phyloP scores from a whole-genome alignment of 2,888 invertebrate genomes.

The Euzophera pinguis region DNA sequence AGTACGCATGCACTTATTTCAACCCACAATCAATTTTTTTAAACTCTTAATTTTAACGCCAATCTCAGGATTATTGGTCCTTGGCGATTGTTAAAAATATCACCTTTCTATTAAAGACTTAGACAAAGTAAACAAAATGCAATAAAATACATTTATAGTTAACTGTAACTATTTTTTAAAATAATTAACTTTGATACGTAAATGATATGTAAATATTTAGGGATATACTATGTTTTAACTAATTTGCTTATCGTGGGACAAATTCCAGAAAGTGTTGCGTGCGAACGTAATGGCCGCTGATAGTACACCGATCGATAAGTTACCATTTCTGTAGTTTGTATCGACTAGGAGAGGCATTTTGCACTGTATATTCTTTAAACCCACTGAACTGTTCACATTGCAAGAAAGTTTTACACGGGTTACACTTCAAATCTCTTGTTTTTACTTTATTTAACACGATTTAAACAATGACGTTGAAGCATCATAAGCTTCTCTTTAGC shows the following conservation, averaged over 20 bases:
- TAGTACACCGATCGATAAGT: conserved; percentile 62
- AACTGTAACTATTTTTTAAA: too few species aligned
- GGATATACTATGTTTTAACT: too few species aligned
- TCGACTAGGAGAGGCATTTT: conserved; percentile 62
- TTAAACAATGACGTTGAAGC: conserved; percentile 48
- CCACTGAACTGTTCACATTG: conserved; percentile 58
- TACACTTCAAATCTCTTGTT: conserved; percentile 23
- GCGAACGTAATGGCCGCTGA: conserved; percentile 55
- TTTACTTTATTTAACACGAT: conserved; percentile 27
- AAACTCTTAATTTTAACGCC: neutral
- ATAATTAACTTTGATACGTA: too few species aligned
- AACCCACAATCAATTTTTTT: conserved; percentile 32
- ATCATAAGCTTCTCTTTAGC: conserved; percentile 57
- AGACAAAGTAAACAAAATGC: too few species aligned
- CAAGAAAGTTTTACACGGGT: conserved; percentile 30
- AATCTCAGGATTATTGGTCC: too few species aligned
- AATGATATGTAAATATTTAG: too few species aligned
- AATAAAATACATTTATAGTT: too few species aligned
- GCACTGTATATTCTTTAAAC: conserved; percentile 41
- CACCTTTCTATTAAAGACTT: too few species aligned
- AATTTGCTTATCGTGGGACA: neutral
- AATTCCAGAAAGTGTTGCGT: conserved; percentile 20
- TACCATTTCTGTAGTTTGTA: conserved; percentile 63
- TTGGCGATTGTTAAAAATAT: too few species aligned
- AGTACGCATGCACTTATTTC: conserved; percentile 69